Percentiles rank a stretch among this genome's conserved stretches.
phyloP scores from a whole-genome alignment of 1,140 invertebrate species.

The Drosophila ficusphila region DNA sequence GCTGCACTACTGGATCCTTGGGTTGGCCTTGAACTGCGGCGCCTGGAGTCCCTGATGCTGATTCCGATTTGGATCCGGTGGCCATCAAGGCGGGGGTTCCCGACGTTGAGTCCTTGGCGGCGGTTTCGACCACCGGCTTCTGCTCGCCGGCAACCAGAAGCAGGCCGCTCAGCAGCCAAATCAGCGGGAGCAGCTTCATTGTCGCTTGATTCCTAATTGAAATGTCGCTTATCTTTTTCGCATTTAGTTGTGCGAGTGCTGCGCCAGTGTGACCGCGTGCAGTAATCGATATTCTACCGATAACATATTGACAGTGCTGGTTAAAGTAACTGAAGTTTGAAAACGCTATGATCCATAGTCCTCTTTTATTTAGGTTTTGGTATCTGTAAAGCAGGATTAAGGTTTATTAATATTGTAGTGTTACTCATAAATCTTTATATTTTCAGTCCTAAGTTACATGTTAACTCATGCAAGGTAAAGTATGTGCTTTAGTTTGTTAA shows the following conservation, averaged over 20 bases:
- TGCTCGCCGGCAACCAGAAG: slow-evolving; percentile 13
- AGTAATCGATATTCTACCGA: background rate
- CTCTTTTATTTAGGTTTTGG: no score
- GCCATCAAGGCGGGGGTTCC: background rate
- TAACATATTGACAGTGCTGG: no score
- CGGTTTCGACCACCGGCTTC: background rate
- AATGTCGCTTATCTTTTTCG: background rate
- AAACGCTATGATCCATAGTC: no score
- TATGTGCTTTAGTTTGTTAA: no score
- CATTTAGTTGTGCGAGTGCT: no score
- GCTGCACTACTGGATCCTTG: background rate
- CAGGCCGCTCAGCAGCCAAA: slow-evolving; percentile 24
- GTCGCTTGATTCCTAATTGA: background rate
- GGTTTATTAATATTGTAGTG: no score
- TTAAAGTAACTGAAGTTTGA: no score
- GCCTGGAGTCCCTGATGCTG: slow-evolving; percentile 4
- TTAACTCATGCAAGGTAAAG: no score
- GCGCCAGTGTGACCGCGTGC: no score
- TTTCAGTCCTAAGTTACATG: no score
- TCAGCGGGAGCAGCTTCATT: slow-evolving; percentile 20
- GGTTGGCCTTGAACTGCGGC: background rate
- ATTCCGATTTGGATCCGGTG: background rate
- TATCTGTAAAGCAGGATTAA: no score
- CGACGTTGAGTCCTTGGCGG: background rate
- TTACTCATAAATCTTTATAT: no score